These are phyloP conservation scores for Lepas anatifera DNA, from an alignment of 2,888 invertebrate species.

Conservation along the genomic window DNA sequence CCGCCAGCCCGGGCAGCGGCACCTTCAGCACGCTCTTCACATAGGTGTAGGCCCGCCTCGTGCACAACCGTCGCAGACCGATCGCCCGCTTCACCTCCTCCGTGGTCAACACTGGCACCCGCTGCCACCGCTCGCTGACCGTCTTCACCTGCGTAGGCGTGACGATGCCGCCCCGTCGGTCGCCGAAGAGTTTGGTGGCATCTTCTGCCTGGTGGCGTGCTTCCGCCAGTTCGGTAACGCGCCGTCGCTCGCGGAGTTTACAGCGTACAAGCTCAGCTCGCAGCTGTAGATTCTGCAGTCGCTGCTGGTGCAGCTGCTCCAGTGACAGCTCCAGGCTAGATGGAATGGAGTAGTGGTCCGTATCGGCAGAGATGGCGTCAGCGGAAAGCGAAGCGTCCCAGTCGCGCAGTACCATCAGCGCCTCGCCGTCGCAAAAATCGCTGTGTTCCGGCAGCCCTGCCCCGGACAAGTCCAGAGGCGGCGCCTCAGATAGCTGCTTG, in stretches of 20 bases:
- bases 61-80: background rate
- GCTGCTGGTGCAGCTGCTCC: background rate
- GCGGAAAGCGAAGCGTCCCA: background rate
- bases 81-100: background rate
- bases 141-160: background rate
- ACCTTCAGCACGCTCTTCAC: background rate
- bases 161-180: background rate
- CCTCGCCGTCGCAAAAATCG: background rate
- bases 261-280: background rate
- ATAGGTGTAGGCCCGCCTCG: background rate
- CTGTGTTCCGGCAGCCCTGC: background rate
- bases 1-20: constrained; percentile 1
- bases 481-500: background rate
- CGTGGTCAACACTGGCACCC: background rate
- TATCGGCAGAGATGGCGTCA: background rate
- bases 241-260: background rate
- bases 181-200: background rate
- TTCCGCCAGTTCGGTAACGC: background rate
- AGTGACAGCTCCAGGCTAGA: background rate
- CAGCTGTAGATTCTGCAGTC: background rate
- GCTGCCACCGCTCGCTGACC: background rate
- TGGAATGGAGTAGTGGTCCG: background rate
- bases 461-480: background rate
- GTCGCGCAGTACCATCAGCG: background rate
- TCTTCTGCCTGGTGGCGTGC: background rate